These are phyloP conservation scores for Neotoxoptera formosana DNA, from an alignment of 1,140 invertebrate species.

Conservation along the genomic window DNA sequence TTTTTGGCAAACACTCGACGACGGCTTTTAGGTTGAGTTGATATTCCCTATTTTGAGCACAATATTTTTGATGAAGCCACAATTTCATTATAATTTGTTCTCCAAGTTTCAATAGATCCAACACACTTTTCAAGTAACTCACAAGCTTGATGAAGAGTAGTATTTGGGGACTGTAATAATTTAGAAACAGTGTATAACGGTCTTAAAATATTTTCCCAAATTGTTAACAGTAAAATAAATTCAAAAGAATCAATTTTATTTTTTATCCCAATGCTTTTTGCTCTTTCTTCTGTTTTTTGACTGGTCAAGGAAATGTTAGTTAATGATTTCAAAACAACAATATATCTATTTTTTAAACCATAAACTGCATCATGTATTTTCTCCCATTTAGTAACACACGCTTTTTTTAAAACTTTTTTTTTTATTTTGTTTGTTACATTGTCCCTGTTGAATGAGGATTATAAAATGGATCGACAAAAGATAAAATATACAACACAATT, in stretches of 20 bases:
- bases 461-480: too few relatives aligned
- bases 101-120: too few relatives aligned
- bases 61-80: background rate
- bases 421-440: slow-evolving; percentile 59
- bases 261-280: background rate
- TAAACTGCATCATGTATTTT: background rate
- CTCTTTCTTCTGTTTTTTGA: background rate
- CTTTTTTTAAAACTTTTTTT: slow-evolving; percentile 59
- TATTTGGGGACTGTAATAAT: too few relatives aligned
- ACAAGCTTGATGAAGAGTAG: too few relatives aligned
- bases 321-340: background rate
- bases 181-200: too few relatives aligned
- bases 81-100: too few relatives aligned
- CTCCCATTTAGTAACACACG: background rate
- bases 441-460: too few relatives aligned
- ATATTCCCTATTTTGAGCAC: background rate
- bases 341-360: background rate
- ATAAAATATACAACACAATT: too few relatives aligned
- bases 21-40: background rate
- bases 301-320: background rate
- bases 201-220: too few relatives aligned
- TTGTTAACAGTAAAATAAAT: too few relatives aligned
- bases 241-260: slow-evolving; percentile 7
- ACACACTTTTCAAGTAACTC: too few relatives aligned
- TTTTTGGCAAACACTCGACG: background rate